Base-by-base conservation (phyloP, 2,113 vertebrate genomes). In the Taxidea taxus region DNA sequence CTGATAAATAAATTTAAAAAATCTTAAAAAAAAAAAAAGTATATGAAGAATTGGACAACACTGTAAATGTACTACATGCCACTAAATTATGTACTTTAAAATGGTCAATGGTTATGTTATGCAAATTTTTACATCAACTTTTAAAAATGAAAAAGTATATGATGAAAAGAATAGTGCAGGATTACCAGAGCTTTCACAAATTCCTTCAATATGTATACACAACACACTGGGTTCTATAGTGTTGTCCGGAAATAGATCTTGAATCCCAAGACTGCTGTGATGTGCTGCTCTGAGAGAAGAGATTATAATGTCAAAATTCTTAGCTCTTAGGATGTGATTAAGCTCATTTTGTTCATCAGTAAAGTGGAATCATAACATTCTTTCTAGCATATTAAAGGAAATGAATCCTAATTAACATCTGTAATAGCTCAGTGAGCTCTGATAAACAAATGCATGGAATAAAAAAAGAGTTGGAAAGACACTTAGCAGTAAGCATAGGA, bases 351-450 rank as follows among this genome's bases (percentile, higher is more conserved):
- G 72, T 49, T 95, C 64, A 94, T 88, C 80, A 94, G 80, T 56
- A 31, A 95, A 97, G 97, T 89, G 83, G 47, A 83, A 90, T 74
- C 77, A 47, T 31, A 90, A 81, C 42, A 68, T 82, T 90, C 84
- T 95, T 89, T 88, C 83, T 87, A 80, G 70, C 77, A 44, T 81
- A 95, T 66, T 97, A 89, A 93, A 94, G 56, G 21, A 85, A 91
- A 96, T 37, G 47, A 90, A 68, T 78, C 77, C 94, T 82, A 91
- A 95, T 95, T 96, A 95, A 89, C 87, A 95, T 70, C 39, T 91
- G 21, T 37, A 85, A 80, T 62, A 95, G 72, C 44, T 72, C 83
- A 60, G 39, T 47, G 68, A 91, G 93, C 34, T 60, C 58, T 60
- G 27, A 86, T 89, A 81, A 87, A 93, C n/a, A 58, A 85, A 78